Evolutionary conservation across 2,888 invertebrate species (phyloP), one percentile per base, ranked within the genome.

Genomic region (Tetrapedia diversipes): DNA sequence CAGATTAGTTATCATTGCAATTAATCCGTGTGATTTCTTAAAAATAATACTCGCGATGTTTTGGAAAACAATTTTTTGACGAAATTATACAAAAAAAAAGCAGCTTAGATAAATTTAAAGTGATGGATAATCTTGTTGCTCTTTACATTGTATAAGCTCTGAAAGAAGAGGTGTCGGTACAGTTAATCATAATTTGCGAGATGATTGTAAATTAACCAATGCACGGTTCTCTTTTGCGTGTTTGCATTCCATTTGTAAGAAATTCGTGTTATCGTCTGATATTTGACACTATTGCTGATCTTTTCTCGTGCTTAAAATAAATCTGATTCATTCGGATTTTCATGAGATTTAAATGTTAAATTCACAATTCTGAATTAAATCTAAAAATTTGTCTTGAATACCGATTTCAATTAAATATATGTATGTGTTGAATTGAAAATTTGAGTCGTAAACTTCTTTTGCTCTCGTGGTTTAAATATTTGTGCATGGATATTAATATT

Each of bases 211-310:
- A 54, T 32, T 19, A 29, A 34, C 19, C 14, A 47, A 4, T 41
- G 53, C 10, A 29, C 41, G 32, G 24, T 43, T 6, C 14, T 39
- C 19, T 39, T 24, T 11, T 24, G 22, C 11, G 32, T 47, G 22
- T 37, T 53, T 39, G 2, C 37, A n/a, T 1, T 3, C 29, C n/a
- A 7, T 34, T 59, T 43, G 32, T 8, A 19, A 45, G 27, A 51
- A 57, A 6, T 7, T 16, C 10, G n/a, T n/a, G n/a, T 54, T 77
- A 68, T 75, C 63, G 10, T 2, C 1, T 16, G 24, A 37, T 19
- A 27, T 32, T 63, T n/a, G 2, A 27, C 10, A 11, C 14, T 19
- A 22, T 45, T 39, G 24, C 37, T 64, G 32, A 10, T n/a, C n/a
- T 22, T 11, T n/a, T 34, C 4, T 14, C 27, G 0, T 2, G 34